phyloP scores from a whole-genome alignment of 2,888 invertebrate genomes.

The Dynastes maya region DNA sequence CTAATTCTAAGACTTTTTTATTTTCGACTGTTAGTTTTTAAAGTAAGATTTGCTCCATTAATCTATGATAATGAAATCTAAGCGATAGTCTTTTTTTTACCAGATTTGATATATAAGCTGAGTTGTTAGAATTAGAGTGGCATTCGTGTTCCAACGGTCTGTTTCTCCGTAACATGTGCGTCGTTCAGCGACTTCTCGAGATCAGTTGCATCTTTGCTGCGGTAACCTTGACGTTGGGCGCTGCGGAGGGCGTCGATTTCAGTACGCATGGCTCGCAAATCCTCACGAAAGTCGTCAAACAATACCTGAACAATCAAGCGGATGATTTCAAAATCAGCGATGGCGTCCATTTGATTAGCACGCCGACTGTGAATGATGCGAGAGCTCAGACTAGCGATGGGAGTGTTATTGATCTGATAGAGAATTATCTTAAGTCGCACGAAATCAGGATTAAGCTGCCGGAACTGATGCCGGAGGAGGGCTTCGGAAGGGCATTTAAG shows the following conservation, averaged over 20 bases:
- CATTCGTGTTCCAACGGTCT: slow-evolving; percentile 44
- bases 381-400: slow-evolving; percentile 72
- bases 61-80: slow-evolving; percentile 64
- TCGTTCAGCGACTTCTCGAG: slow-evolving; percentile 65
- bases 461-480: slow-evolving; percentile 79
- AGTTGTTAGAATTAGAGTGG: slow-evolving; percentile 41
- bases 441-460: slow-evolving; percentile 82
- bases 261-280: slow-evolving; percentile 63
- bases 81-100: slow-evolving; percentile 55
- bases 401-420: slow-evolving; percentile 74
- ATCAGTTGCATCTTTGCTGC: slow-evolving; percentile 54
- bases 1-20: slow-evolving; percentile 34
- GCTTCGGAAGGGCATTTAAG: slow-evolving; percentile 72
- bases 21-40: slow-evolving; percentile 34
- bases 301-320: slow-evolving; percentile 71
- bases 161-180: slow-evolving; percentile 57
- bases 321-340: slow-evolving; percentile 76
- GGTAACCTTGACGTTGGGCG: slow-evolving; percentile 51
- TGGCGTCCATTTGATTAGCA: slow-evolving; percentile 77
- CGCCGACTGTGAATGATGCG: slow-evolving; percentile 70
- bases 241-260: slow-evolving; percentile 59
- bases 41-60: slow-evolving; percentile 69
- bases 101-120: slow-evolving; percentile 51
- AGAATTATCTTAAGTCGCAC: slow-evolving; percentile 80
- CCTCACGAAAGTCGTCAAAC: slow-evolving; percentile 71